Conservation (phyloP, 2,797 vertebrate genomes). For the Podarcis siculus region DNA sequence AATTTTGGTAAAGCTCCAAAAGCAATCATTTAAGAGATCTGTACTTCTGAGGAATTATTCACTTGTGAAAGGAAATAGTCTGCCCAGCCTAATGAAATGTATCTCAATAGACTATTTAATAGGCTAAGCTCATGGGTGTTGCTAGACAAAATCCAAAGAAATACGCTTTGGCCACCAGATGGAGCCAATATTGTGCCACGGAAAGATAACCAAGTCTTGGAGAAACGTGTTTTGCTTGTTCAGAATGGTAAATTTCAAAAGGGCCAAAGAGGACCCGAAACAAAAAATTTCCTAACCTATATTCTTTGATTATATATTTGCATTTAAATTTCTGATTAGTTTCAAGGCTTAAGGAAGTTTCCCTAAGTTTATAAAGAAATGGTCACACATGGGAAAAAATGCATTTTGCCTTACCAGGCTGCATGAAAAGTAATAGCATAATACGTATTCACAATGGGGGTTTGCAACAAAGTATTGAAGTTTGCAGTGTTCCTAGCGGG, state of each 20-base stretch:
- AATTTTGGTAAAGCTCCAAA: conserved; percentile 20
- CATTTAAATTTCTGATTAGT: neutral
- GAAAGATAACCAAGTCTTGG: neutral
- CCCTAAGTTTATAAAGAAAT: neutral
- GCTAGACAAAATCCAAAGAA: neutral
- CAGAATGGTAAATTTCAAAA: neutral
- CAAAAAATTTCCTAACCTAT: neutral
- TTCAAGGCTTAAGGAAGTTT: neutral
- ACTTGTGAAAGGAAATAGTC: neutral
- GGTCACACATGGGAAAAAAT: neutral
- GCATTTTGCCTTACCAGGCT: neutral
- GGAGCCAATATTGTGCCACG: conserved; percentile 72
- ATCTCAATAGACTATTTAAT: neutral
- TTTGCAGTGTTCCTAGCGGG: too few species aligned
- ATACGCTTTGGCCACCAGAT: conserved; percentile 73
- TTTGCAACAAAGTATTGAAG: too few species aligned
- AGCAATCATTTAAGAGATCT: conserved; percentile 28
- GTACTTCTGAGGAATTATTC: conserved; percentile 33
- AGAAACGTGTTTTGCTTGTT: neutral
- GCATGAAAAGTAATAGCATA: neutral
- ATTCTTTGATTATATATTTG: neutral
- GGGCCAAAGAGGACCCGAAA: neutral
- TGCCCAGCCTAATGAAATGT: conserved; percentile 5
- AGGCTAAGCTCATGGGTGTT: neutral
- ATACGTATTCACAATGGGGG: neutral